Evolutionary conservation across 1,140 invertebrate genomes (phyloP).

Genomic region (Drosophila nannoptera): DNA sequence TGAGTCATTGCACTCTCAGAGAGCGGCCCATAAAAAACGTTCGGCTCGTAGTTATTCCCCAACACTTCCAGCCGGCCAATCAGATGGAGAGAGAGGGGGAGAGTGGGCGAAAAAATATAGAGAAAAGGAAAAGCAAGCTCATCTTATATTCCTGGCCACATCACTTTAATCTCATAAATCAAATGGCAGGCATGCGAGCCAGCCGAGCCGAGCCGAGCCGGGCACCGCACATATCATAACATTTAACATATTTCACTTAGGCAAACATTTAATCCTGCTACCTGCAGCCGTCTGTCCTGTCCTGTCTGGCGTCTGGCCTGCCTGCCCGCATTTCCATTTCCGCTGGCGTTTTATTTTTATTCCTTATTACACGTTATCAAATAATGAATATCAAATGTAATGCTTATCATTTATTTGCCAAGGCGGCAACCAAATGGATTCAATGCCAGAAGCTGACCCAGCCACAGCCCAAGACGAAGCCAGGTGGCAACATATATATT

Average conservation of each 20-base stretch:
- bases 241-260: constrained; percentile 77
- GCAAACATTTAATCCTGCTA: constrained; percentile 66
- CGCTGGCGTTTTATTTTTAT: constrained; percentile 77
- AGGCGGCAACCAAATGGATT: constrained; percentile 53
- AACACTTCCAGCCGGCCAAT: not conserved
- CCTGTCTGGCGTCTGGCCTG: not conserved
- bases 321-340: constrained; percentile 68
- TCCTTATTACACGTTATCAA: constrained; percentile 76
- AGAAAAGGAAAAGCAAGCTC: constrained; percentile 5
- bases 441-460: constrained; percentile 11
- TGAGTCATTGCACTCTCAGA: constrained; percentile 21
- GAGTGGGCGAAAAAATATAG: too few relatives aligned
- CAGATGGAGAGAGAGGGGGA: too few relatives aligned
- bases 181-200: constrained; percentile 22
- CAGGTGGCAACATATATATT: constrained; percentile 70
- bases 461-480: constrained; percentile 10
- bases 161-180: constrained; percentile 71
- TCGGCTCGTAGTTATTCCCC: constrained; percentile 43
- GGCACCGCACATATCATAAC: constrained; percentile 62
- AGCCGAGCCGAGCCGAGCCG: constrained; percentile 5
- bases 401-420: constrained; percentile 79
- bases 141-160: not conserved
- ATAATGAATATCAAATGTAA: constrained; percentile 79
- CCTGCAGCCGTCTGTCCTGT: constrained; percentile 41
- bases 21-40: constrained; percentile 16